These are phyloP conservation scores for Terebella lapidaria DNA, from an alignment of 2,888 invertebrate genomes.

Conservation along the genomic window DNA sequence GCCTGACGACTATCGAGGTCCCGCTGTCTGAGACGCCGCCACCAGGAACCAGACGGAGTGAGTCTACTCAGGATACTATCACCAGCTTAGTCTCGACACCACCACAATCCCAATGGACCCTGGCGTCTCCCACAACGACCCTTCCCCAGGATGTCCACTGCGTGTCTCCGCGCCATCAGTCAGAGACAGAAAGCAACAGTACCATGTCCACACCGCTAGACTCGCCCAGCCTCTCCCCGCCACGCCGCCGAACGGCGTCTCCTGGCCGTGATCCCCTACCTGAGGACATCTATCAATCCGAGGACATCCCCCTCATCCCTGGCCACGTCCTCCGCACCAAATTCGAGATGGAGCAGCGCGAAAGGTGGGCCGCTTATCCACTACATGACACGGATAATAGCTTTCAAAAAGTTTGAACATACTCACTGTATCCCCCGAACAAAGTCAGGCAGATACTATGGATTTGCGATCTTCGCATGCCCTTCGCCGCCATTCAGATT, in stretches of 20 bases:
- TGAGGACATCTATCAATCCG: conserved; percentile 34
- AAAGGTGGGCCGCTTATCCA: conserved; percentile 30
- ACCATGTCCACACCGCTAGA: background rate
- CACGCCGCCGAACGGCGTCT: background rate
- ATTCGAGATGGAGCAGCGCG: conserved; percentile 64
- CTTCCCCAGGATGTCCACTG: background rate
- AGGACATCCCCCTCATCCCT: conserved; percentile 64
- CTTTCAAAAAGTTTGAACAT: too few species aligned
- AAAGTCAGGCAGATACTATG: too few species aligned
- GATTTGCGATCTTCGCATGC: too few species aligned
- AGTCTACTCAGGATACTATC: background rate
- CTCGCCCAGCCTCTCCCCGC: background rate
- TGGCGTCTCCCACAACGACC: background rate
- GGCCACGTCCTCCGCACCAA: conserved; percentile 63
- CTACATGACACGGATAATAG: too few species aligned
- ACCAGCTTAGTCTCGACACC: too few species aligned
- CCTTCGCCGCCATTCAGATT: too few species aligned
- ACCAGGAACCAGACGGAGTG: background rate
- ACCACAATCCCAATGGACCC: background rate
- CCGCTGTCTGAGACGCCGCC: background rate
- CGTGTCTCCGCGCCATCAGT: background rate
- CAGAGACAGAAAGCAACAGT: background rate
- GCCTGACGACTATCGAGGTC: conserved; percentile 22
- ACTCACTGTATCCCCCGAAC: too few species aligned
- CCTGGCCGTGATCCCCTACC: too few species aligned